A percentile compares a stretch with the other conserved stretches of the same genome.
Conservation (phyloP, 1,140 invertebrate genomes). For the Drosophila pruinosa region DNA sequence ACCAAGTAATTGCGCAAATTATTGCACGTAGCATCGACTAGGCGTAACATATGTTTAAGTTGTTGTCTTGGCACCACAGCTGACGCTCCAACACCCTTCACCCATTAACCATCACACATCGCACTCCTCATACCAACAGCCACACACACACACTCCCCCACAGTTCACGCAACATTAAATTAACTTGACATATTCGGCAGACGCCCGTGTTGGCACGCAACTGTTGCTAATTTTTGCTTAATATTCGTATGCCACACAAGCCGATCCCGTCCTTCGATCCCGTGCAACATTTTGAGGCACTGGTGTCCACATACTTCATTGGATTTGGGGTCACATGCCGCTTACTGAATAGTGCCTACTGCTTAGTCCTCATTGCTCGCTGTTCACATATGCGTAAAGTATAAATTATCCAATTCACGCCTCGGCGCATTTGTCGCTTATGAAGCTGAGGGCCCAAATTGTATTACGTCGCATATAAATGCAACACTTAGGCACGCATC, state of each 20-base stretch:
- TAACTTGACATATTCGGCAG: slow-evolving; percentile 70
- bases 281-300: slow-evolving; percentile 11
- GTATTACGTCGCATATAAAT: slow-evolving; percentile 72
- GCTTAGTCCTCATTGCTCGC: neutral
- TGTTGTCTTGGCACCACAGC: slow-evolving; percentile 54
- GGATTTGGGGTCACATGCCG: slow-evolving; percentile 39
- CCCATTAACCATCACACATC: neutral
- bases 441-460: slow-evolving; percentile 37
- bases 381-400: slow-evolving; percentile 36
- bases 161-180: slow-evolving; percentile 76
- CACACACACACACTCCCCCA: slow-evolving; percentile 19
- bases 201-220: slow-evolving; percentile 42
- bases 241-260: slow-evolving; percentile 49
- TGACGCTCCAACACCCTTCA: slow-evolving; percentile 37
- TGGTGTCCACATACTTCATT: slow-evolving; percentile 55
- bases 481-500: slow-evolving; percentile 78
- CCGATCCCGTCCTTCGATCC: neutral
- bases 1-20: slow-evolving; percentile 79
- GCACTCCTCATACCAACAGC: slow-evolving; percentile 1
- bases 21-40: slow-evolving; percentile 72
- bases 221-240: slow-evolving; percentile 79
- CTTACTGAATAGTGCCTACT: neutral
- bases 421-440: slow-evolving; percentile 45
- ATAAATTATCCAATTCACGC: slow-evolving; percentile 79
- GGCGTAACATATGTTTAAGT: slow-evolving; percentile 57